Conservation (phyloP, 2,888 invertebrate species). For the Cataglyphis cursor region DNA sequence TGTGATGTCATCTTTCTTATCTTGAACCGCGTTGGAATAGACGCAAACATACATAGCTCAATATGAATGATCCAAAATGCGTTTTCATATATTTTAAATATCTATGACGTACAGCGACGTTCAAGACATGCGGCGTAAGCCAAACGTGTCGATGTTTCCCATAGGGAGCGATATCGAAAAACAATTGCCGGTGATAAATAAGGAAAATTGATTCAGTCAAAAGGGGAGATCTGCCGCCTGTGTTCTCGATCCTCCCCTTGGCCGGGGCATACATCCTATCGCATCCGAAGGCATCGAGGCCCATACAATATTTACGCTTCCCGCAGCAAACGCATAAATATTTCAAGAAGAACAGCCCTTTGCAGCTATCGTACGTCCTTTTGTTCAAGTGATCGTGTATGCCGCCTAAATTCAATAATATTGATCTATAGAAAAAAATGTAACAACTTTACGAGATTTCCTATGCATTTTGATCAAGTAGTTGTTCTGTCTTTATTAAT, state of each 20-base stretch:
- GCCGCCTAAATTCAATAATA: conserved; percentile 57
- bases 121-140: conserved; percentile 56
- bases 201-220: conserved; percentile 74
- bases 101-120: conserved; percentile 36
- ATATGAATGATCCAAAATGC: conserved; percentile 25
- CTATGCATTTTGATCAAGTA: background rate
- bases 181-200: conserved; percentile 77
- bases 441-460: conserved; percentile 29
- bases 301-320: conserved; percentile 80
- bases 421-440: conserved; percentile 53
- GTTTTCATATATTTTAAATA: conserved; percentile 50
- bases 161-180: conserved; percentile 70
- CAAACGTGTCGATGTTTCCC: conserved; percentile 61
- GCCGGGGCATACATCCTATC: conserved; percentile 60
- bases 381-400: conserved; percentile 57
- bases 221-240: conserved; percentile 60
- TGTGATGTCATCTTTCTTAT: background rate
- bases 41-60: background rate
- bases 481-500: background rate
- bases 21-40: background rate
- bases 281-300: conserved; percentile 63
- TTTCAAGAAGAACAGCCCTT: conserved; percentile 77
- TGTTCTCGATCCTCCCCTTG: conserved; percentile 59
- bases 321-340: conserved; percentile 79
- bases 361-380: conserved; percentile 56